Base-by-base conservation (phyloP, 2,888 invertebrate genomes). In the Drosophila basisetae region DNA sequence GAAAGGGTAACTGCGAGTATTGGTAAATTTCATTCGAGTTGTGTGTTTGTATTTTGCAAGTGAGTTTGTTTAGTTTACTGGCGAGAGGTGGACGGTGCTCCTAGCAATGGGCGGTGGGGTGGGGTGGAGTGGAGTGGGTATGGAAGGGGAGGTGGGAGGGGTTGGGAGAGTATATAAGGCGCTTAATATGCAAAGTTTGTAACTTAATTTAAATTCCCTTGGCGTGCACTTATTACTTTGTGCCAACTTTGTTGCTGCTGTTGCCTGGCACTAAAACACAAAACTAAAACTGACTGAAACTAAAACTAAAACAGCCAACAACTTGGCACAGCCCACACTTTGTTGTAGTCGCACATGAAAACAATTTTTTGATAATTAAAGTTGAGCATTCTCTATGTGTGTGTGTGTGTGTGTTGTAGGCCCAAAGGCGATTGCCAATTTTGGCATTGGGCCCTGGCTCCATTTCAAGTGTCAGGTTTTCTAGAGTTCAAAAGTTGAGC, bases 191-290 rank as follows among this genome's bases (percentile, higher is more conserved):
- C 76, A 84, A 76, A 89, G 73, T 89, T 84, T 83, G 82, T 76
- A 87, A 84, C 84, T 89, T 87, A 76, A 87, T 85, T 84, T 81
- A 87, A 84, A 87, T 86, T 89, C 80, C 80, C 80, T 79, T 82
- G 80, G 76, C 80, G 82, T 81, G 79, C 82, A 78, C 80, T 82
- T 82, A 82, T 81, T 81, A 82, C 82, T 79, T 82, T 81, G 68
- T 76, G 82, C 69, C 79, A 82, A 82, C 78, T 81, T 81, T 77
- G 64, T 68, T 68, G 63, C 28, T 68, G 52, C 22, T 78, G 54
- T 18, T 60, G 70, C 70, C 61, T 80, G 77, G 69, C 77, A 76
- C 78, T 80, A 72, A 80, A 80, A 76, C 76, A 76, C 58, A 78
- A 78, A 78, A 70, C 64, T 50, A 75, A 80, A 58, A 58, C 58